These are phyloP conservation scores for Anthonomus grandis DNA, from an alignment of 1,140 invertebrate species.

Conservation along the genomic window DNA sequence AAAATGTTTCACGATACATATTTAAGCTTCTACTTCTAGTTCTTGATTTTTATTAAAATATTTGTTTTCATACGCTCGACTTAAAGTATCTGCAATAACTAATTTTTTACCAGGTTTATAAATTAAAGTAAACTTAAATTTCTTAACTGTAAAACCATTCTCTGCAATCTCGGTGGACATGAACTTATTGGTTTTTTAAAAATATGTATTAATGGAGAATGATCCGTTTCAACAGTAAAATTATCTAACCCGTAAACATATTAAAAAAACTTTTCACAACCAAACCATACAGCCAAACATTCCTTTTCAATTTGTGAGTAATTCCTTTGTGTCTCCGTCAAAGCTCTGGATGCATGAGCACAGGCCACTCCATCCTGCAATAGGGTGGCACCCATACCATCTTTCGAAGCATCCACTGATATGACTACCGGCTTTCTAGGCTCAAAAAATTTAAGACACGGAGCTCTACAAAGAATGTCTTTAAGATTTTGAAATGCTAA, in stretches of 20 bases:
- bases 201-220: constrained; percentile 37
- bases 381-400: constrained; percentile 43
- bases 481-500: constrained; percentile 38
- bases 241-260: constrained; percentile 36
- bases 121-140: constrained; percentile 31
- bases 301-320: constrained; percentile 34
- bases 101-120: constrained; percentile 36
- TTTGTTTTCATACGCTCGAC: constrained; percentile 23
- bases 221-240: constrained; percentile 35
- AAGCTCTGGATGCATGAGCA: constrained; percentile 43
- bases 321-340: constrained; percentile 47
- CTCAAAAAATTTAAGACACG: constrained; percentile 41
- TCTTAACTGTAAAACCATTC: constrained; percentile 33
- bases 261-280: constrained; percentile 28
- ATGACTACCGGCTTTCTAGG: constrained; percentile 32
- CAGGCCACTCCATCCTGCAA: constrained; percentile 43
- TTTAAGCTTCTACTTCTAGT: constrained; percentile 14
- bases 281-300: constrained; percentile 37
- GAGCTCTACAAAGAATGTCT: constrained; percentile 30
- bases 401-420: constrained; percentile 45
- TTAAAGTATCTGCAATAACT: constrained; percentile 43
- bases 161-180: constrained; percentile 30
- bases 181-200: constrained; percentile 33
- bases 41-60: constrained; percentile 21
- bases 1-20: constrained; percentile 23